Percentiles rank a stretch among this genome's conserved stretches.
These are phyloP conservation scores for Formicarius rufipectus DNA, from an alignment of 2,113 vertebrate genomes.

Conservation along the genomic window DNA sequence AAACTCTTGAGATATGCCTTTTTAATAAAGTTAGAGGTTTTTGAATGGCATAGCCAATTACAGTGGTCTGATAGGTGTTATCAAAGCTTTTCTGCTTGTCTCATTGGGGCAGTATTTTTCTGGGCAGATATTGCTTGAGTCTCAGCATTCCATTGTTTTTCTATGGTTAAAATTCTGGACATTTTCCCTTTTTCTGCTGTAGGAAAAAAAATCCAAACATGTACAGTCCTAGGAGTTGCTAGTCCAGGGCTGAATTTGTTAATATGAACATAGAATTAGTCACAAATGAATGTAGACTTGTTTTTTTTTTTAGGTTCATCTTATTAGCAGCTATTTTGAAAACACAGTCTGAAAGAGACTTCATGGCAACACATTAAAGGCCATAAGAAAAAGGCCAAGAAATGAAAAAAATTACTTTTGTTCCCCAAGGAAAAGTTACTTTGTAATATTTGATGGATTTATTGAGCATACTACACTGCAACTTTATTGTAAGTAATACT, in stretches of 20 bases:
- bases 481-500: not conserved
- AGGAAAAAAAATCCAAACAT: not conserved
- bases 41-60: not conserved
- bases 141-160: not conserved
- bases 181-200: not conserved
- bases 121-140: not conserved
- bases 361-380: not conserved
- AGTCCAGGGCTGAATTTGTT: not conserved
- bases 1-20: not conserved
- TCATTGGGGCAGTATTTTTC: not conserved
- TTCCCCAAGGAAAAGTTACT: not conserved
- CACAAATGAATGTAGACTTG: not conserved
- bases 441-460: constrained; percentile 14
- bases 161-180: not conserved
- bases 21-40: not conserved
- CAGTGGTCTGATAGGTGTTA: not conserved
- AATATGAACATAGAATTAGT: not conserved
- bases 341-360: not conserved
- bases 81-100: not conserved
- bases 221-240: not conserved
- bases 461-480: not conserved
- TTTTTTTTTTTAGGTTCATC: not conserved
- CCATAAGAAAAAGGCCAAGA: not conserved
- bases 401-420: not conserved
- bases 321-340: not conserved